phyloP scores from a whole-genome alignment of 2,888 invertebrate species.

The Drosophila nr. medialis region DNA sequence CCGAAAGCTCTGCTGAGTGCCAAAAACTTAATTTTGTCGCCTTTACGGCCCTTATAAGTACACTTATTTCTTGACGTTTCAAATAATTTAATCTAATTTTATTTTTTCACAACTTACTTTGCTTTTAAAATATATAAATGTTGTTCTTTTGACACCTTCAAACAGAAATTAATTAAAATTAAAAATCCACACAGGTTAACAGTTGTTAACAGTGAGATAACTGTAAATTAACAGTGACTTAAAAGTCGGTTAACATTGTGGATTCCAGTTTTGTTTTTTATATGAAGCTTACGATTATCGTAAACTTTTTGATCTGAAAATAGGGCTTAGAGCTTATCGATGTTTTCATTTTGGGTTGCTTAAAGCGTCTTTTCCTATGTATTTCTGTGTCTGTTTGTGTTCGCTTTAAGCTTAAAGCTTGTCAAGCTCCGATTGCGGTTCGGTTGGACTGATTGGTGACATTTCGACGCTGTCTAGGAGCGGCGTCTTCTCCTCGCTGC shows the following conservation, averaged over 20 bases:
- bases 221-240: no score
- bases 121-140: no score
- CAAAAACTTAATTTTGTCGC: neutral
- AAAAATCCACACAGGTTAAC: no score
- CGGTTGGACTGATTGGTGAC: slow-evolving; percentile 85
- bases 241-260: no score
- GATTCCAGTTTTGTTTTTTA: neutral
- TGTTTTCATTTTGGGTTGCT: slow-evolving; percentile 46
- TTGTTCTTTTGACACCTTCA: no score
- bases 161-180: no score
- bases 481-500: slow-evolving; percentile 84
- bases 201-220: no score
- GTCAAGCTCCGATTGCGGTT: slow-evolving; percentile 73
- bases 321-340: slow-evolving; percentile 62
- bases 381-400: slow-evolving; percentile 15
- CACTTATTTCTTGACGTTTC: neutral
- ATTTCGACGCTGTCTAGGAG: slow-evolving; percentile 85
- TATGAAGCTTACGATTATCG: neutral
- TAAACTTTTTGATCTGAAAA: neutral
- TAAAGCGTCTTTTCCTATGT: slow-evolving; percentile 45
- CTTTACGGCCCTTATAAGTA: neutral
- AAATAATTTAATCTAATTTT: no score
- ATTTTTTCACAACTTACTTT: no score
- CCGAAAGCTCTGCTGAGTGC: neutral
- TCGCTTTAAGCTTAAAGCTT: slow-evolving; percentile 58